Conservation (phyloP, 2,888 invertebrate species). For the Eilema depressum region DNA sequence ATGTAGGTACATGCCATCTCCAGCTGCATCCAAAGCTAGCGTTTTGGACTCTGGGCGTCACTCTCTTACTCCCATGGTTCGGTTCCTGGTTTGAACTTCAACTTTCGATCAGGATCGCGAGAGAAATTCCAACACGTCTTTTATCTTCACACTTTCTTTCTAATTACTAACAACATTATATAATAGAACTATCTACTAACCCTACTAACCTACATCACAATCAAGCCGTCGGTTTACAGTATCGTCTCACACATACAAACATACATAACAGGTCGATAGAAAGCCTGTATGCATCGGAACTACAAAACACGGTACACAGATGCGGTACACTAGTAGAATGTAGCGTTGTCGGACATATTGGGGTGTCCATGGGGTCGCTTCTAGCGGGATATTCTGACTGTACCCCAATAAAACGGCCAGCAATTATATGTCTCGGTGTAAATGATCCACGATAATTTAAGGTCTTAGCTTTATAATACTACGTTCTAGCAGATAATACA, state of each 20-base stretch:
- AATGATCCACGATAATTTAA: neutral
- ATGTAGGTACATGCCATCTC: no score
- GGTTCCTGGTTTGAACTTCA: neutral
- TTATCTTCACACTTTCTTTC: neutral
- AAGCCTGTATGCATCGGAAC: conserved; percentile 16
- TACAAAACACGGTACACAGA: conserved; percentile 25
- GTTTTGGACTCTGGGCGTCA: no score
- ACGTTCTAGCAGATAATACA: neutral
- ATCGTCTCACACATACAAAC: conserved; percentile 3
- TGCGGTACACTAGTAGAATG: conserved; percentile 44
- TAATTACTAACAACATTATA: neutral
- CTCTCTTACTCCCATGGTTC: no score
- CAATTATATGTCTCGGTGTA: neutral
- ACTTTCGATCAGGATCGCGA: neutral
- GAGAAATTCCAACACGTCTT: neutral
- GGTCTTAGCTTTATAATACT: neutral
- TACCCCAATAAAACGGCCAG: neutral
- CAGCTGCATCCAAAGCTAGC: no score
- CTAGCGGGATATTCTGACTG: neutral
- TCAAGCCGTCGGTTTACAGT: neutral
- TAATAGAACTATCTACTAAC: conserved; percentile 10
- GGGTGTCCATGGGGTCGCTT: conserved; percentile 13
- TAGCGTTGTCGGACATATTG: conserved; percentile 20
- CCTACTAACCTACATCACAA: conserved; percentile 9
- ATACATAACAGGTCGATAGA: conserved; percentile 20